phyloP scores from a whole-genome alignment of 2,797 vertebrate genomes.

The Anguilla marmorata region DNA sequence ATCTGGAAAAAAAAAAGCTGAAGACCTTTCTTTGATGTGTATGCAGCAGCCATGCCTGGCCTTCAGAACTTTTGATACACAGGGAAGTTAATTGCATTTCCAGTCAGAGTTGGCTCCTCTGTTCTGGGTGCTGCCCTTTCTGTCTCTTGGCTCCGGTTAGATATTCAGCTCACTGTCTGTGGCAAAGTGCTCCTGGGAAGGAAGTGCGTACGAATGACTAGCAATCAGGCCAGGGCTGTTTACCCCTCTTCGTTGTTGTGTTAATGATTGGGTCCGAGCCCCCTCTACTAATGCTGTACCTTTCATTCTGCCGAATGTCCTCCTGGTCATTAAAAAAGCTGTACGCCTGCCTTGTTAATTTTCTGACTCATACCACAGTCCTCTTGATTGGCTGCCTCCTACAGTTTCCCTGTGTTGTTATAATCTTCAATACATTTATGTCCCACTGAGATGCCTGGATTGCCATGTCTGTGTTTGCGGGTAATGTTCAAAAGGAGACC shows the following conservation, averaged over 20 bases:
- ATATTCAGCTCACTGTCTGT: slow-evolving; percentile 15
- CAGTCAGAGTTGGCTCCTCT: slow-evolving; percentile 5
- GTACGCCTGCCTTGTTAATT: slow-evolving; percentile 12
- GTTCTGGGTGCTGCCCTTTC: slow-evolving; percentile 1
- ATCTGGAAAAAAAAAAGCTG: not conserved
- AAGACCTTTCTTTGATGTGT: not conserved
- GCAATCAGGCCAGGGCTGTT: not conserved
- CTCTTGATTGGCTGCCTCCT: slow-evolving; percentile 31
- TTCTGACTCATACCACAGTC: slow-evolving; percentile 14
- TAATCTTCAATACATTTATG: slow-evolving; percentile 11
- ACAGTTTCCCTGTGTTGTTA: not conserved
- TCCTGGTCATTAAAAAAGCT: slow-evolving; percentile 20
- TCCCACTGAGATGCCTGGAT: not conserved
- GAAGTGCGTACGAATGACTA: slow-evolving; percentile 14
- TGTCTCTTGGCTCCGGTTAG: not conserved
- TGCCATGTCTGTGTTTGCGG: not conserved
- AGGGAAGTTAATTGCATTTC: slow-evolving; percentile 15
- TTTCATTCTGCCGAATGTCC: not conserved
- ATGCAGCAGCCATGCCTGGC: not conserved
- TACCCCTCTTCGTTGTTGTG: slow-evolving; percentile 9
- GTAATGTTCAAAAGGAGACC: not conserved
- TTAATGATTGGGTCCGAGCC: slow-evolving; percentile 29
- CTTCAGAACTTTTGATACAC: not conserved
- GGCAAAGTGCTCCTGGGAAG: not conserved
- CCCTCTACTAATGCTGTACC: not conserved